Base-by-base conservation (phyloP, 1,140 invertebrate genomes). In the Palaemon carinicauda region DNA sequence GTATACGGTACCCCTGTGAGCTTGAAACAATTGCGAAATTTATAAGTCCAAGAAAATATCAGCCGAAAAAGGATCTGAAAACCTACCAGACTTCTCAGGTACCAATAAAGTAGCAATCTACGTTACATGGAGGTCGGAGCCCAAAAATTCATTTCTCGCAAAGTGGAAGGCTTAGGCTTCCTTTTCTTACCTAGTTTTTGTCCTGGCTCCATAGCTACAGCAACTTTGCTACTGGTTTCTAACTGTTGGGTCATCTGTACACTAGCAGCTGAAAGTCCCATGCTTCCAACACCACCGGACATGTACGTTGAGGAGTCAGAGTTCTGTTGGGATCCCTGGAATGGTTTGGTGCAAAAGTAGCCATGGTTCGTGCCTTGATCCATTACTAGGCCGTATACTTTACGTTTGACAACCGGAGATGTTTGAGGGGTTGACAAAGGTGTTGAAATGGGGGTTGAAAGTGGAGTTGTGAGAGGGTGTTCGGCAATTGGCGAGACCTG, bases 91-190 rank as follows among this genome's bases (percentile, higher is more conserved):
- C 50, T 52, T 77, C 15, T n/a, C 19, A 19, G 24, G 41, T 50
- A 19, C 33, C 12, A n/a, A 21, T 12, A 52, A 3, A 77, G 31
- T 51, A 15, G n/a, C 50, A n/a, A 21, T 54, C 3, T 10, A 9
- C 12, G 31, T 74, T 83, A 83, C 81, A 83, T 83, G 5, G 81
- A 83, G 17, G 81, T 83, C 14, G 81, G 81, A n/a, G 81, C 81
- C 81, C 81, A 83, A 51, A 83, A 83, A 21, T 83, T 83, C 81
- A 83, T 83, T 24, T 83, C 81, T 24, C 81, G 29, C 15, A 83
- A 51, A 24, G 71, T 29, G n/a, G 81, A 83, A 21, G 81, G 71
- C 29, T 83, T 83, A 15, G 81, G 81, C 24, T 27, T 74, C 52
- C 41, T 51, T n/a, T 53, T 51, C 51, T 41, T 41, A 41, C 41